phyloP scores from a whole-genome alignment of 2,888 invertebrate species.

The Drosophila atripex region DNA sequence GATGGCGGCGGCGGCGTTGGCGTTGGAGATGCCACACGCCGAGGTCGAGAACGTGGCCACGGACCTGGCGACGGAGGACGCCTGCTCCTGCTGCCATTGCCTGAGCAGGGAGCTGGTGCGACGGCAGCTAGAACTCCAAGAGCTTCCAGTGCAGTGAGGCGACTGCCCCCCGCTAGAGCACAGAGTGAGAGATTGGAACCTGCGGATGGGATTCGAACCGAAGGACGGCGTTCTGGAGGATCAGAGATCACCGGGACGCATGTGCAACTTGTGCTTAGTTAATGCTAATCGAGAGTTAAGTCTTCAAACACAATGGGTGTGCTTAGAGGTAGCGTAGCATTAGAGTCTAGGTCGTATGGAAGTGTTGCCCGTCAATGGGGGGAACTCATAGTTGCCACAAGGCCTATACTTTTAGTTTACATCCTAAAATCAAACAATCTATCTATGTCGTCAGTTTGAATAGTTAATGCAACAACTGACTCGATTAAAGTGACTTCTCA shows the following conservation, averaged over 20 bases:
- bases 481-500: background rate
- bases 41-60: slow-evolving; percentile 46
- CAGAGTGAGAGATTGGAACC: slow-evolving; percentile 23
- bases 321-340: slow-evolving; percentile 62
- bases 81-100: slow-evolving; percentile 77
- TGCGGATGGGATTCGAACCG: background rate
- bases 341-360: slow-evolving; percentile 24
- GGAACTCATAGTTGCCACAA: slow-evolving; percentile 15
- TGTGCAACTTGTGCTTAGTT: slow-evolving; percentile 58
- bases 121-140: slow-evolving; percentile 70
- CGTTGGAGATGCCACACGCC: slow-evolving; percentile 35
- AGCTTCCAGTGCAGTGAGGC: slow-evolving; percentile 51
- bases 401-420: too few species aligned
- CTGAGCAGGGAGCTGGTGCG: slow-evolving; percentile 74
- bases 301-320: slow-evolving; percentile 76
- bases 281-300: slow-evolving; percentile 72
- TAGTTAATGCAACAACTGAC: background rate
- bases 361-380: slow-evolving; percentile 19
- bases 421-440: too few species aligned
- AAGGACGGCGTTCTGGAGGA: slow-evolving; percentile 45
- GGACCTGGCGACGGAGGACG: slow-evolving; percentile 51
- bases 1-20: slow-evolving; percentile 66
- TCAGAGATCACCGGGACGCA: slow-evolving; percentile 64
- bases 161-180: slow-evolving; percentile 26
- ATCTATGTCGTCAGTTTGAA: background rate